Evolutionary conservation across 2,797 vertebrate species (phyloP), one percentile per base, ranked within the genome.

Genomic region (Notolabrus celidotus): DNA sequence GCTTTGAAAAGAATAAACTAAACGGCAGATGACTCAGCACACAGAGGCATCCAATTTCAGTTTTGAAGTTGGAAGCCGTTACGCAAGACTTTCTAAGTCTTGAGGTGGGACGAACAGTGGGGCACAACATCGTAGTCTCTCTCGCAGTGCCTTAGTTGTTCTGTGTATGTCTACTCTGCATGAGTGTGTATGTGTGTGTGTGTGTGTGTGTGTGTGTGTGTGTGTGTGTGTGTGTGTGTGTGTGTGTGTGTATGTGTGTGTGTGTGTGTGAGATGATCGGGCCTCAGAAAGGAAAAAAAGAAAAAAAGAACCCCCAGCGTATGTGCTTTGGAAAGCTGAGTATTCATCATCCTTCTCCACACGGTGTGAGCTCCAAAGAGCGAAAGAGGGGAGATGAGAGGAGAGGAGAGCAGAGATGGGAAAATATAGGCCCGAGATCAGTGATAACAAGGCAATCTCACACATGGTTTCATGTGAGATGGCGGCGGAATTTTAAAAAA

Each of bases 371-470:
- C 76, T 80, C 79, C 86, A 80, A 71, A 85, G 75, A 81, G 76
- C 54, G 56, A 67, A 69, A 53, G 67, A 74, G 63, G 51, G 62
- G 64, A 81, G 79, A 81, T 55, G 85, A 84, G 83, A 80, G 56
- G 53, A 83, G 84, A 79, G 71, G 54, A 74, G 79, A 83, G 85
- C 65, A 77, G 81, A 88, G 82, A 85, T 84, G 83, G 83, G 78
- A 80, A 83, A 89, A 86, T 87, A 90, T 82, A 88, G 87, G 87
- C 77, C 83, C 83, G 83, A 91, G 87, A 91, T 93, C 88, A 89
- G 89, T 66, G 89, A 93, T 91, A 93, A 91, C 86, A 86, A 91
- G 89, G 88, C 91, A 93, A 92, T 93, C 92, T 91, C 89, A 93
- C 92, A 93, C 91, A 91, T 89, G 91, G 88, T 82, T 92, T 91